phyloP scores from a whole-genome alignment of 2,113 vertebrate species.

The Calidris pugnax region DNA sequence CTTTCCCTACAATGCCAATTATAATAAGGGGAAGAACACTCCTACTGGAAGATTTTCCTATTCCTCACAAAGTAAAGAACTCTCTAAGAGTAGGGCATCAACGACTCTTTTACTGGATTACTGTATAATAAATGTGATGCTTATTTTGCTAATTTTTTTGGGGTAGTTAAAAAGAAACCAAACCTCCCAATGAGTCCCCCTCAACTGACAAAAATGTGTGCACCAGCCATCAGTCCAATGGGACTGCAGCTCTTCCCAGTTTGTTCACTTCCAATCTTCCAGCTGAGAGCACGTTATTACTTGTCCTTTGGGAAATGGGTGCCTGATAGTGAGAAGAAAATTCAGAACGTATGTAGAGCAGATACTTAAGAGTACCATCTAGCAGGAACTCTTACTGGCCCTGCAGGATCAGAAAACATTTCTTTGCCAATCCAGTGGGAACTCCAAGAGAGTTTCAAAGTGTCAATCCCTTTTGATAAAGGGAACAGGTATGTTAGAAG shows the following conservation, averaged over 20 bases:
- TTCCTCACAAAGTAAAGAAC: not conserved
- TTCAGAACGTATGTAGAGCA: not conserved
- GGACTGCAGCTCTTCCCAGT: not conserved
- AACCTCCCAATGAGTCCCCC: not conserved
- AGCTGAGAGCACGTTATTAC: not conserved
- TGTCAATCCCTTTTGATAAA: not conserved
- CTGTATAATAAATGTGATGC: not conserved
- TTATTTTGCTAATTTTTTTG: not conserved
- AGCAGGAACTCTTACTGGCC: fast-evolving
- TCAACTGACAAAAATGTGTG: not conserved
- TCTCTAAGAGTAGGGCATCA: not conserved
- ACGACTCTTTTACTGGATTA: not conserved
- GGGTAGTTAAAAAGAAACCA: not conserved
- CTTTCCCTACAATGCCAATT: not conserved
- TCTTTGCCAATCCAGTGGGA: not conserved
- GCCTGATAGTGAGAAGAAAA: not conserved
- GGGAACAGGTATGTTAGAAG: not conserved
- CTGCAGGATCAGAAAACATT: not conserved
- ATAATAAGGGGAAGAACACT: not conserved
- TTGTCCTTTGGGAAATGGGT: not conserved
- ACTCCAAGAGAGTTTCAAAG: not conserved
- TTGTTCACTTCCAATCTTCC: not conserved
- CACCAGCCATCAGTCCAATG: not conserved
- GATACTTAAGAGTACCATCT: not conserved
- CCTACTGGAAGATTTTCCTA: not conserved